Percentiles rank a stretch among this genome's conserved stretches.
Conservation (phyloP, 2,888 invertebrate genomes). For the Dynastes grantii region DNA sequence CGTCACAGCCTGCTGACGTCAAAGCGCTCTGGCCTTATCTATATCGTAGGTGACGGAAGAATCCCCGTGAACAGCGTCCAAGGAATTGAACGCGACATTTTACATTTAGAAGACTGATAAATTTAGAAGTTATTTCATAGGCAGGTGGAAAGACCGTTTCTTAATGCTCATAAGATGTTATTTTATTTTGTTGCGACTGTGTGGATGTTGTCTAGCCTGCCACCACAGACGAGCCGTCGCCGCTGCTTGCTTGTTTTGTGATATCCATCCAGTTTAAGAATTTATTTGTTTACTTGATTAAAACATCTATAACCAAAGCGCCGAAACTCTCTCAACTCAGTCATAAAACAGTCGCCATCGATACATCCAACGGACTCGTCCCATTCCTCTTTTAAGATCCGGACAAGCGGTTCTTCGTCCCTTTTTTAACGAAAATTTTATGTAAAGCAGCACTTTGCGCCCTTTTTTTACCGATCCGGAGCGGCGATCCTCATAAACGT, state of each 20-base stretch:
- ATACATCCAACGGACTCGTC: slow-evolving; percentile 27
- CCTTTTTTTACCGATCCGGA: slow-evolving; percentile 38
- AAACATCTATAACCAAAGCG: neutral
- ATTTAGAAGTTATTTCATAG: no score
- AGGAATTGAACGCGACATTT: no score
- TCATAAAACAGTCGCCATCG: slow-evolving; percentile 11
- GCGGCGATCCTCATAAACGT: slow-evolving; percentile 45
- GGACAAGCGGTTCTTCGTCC: slow-evolving; percentile 19
- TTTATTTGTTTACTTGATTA: neutral
- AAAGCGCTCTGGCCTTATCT: no score
- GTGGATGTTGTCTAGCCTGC: neutral
- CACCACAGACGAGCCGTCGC: neutral
- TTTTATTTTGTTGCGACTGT: neutral
- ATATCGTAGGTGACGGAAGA: no score
- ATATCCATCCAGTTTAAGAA: no score
- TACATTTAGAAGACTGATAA: no score
- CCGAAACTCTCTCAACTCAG: neutral
- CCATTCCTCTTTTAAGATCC: slow-evolving; percentile 23
- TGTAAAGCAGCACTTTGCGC: slow-evolving; percentile 46
- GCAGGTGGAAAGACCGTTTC: no score
- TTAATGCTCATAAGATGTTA: neutral
- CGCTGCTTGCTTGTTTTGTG: neutral
- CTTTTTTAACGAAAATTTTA: slow-evolving; percentile 42
- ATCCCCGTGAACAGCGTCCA: no score
- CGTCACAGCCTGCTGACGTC: no score